Evolutionary conservation across 1,140 invertebrate species (phyloP).

Genomic region (Schmidtea mediterranea): DNA sequence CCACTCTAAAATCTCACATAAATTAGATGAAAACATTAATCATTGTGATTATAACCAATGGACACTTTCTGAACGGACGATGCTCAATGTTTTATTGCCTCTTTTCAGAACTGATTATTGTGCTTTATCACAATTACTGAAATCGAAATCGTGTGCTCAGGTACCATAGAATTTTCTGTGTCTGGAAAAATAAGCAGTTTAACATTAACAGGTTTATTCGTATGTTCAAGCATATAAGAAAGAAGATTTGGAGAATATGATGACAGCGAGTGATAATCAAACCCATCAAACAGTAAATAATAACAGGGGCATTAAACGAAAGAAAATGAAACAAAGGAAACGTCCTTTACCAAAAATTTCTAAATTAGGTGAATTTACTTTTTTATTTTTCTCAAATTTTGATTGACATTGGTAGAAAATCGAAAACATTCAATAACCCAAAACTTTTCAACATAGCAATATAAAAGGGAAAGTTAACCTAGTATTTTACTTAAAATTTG

Average conservation of each 20-base stretch:
- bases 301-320: neutral
- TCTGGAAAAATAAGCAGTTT: neutral
- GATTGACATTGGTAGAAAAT: neutral
- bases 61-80: neutral
- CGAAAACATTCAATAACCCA: neutral
- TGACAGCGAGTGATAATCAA: neutral
- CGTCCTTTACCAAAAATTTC: neutral
- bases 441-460: too few relatives aligned
- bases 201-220: neutral
- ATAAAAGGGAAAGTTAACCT: too few relatives aligned
- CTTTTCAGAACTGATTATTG: neutral
- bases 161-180: neutral
- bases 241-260: neutral
- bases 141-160: neutral
- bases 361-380: neutral
- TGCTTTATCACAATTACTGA: neutral
- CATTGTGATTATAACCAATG: too few relatives aligned
- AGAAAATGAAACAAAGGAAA: neutral
- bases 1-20: too few relatives aligned
- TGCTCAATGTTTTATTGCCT: neutral
- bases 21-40: too few relatives aligned
- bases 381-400: neutral
- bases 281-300: neutral
- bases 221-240: neutral
- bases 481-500: too few relatives aligned